Percentiles rank a stretch among this genome's conserved stretches.
Conservation (phyloP, 1,140 invertebrate genomes). For the Hylaeus volcanicus region DNA sequence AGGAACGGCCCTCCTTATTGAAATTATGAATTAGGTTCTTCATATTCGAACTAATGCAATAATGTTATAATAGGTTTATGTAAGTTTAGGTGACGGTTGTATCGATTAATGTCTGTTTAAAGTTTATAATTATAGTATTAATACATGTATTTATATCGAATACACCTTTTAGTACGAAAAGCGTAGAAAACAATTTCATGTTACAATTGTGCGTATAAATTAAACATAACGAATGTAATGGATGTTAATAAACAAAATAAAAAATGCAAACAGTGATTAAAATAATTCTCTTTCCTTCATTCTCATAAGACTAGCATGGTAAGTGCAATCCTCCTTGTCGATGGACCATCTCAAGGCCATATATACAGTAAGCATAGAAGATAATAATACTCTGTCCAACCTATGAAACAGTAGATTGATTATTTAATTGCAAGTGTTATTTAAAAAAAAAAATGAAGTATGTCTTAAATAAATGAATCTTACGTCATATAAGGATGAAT, state of each 20-base stretch:
- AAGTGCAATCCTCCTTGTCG: slow-evolving; percentile 79
- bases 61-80: slow-evolving; percentile 7
- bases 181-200: background rate
- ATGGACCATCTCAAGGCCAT: slow-evolving; percentile 81
- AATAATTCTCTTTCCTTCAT: slow-evolving; percentile 66
- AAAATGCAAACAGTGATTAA: background rate
- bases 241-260: background rate
- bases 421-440: background rate
- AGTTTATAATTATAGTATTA: background rate
- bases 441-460: background rate
- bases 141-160: slow-evolving; percentile 16
- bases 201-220: slow-evolving; percentile 6
- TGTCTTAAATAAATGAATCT: slow-evolving; percentile 30
- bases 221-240: slow-evolving; percentile 19
- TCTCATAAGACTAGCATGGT: slow-evolving; percentile 72
- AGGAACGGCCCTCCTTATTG: slow-evolving; percentile 91
- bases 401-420: slow-evolving; percentile 70
- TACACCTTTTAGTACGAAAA: slow-evolving; percentile 7
- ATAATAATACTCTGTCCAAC: slow-evolving; percentile 79
- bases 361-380: slow-evolving; percentile 78
- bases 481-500: slow-evolving; percentile 82
- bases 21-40: slow-evolving; percentile 84
- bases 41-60: slow-evolving; percentile 10
- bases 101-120: background rate
- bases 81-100: background rate